phyloP scores from a whole-genome alignment of 2,888 invertebrate genomes.

The Chymomyza caudatula region DNA sequence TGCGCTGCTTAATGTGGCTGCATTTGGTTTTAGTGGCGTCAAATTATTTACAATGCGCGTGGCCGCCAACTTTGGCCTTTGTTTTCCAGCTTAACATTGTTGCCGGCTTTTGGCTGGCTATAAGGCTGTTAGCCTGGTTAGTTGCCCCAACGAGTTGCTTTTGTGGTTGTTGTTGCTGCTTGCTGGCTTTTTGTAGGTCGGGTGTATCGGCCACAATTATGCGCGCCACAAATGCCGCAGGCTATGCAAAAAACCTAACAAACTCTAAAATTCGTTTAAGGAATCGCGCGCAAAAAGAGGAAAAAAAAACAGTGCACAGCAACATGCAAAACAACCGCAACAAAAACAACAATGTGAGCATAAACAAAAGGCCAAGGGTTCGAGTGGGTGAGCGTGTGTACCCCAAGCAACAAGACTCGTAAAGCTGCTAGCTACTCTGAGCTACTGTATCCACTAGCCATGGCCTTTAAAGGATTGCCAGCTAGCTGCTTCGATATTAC shows the following conservation, averaged over 20 bases:
- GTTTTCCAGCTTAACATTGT: conserved; percentile 54
- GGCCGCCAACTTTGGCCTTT: conserved; percentile 40
- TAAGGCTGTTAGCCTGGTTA: conserved; percentile 33
- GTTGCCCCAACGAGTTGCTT: conserved; percentile 11
- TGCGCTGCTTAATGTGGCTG: conserved; percentile 52
- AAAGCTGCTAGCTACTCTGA: background rate
- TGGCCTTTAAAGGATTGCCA: conserved; percentile 13
- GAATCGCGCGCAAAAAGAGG: conserved; percentile 10
- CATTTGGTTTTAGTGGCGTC: conserved; percentile 45
- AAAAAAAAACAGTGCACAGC: background rate
- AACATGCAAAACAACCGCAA: background rate
- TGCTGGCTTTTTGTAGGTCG: background rate
- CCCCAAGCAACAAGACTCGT: background rate
- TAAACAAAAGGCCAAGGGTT: conserved; percentile 4
- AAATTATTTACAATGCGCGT: conserved; percentile 58
- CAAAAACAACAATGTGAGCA: conserved; percentile 4
- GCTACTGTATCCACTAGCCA: background rate
- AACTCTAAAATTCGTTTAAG: conserved; percentile 58
- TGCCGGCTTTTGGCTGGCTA: conserved; percentile 40
- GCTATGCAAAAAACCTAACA: conserved; percentile 40
- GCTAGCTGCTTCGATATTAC: conserved; percentile 42
- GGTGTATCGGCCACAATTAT: conserved; percentile 54
- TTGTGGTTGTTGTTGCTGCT: conserved; percentile 16
- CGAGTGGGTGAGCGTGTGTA: background rate
- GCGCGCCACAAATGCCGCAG: conserved; percentile 57